Percentiles rank a stretch among this genome's conserved stretches.
These are phyloP conservation scores for Strix aluco DNA, from an alignment of 2,113 vertebrate species.

Conservation along the genomic window DNA sequence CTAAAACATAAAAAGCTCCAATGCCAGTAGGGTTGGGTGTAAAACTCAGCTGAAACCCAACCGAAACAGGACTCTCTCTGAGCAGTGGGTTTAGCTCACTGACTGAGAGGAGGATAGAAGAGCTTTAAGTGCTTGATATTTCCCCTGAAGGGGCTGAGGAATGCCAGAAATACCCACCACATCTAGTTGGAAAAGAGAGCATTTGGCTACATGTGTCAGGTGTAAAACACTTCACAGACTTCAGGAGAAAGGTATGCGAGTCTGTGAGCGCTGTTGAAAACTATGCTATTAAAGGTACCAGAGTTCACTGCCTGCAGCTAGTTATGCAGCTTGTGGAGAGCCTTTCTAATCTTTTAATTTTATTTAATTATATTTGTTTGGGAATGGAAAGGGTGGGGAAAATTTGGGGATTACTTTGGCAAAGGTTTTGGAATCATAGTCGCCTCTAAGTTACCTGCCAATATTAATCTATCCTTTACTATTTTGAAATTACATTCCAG, in stretches of 20 bases:
- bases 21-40: not conserved
- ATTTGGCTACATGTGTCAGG: constrained; percentile 9
- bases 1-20: not conserved
- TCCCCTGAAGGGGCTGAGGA: constrained; percentile 38
- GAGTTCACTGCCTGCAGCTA: constrained; percentile 69
- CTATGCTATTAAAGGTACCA: constrained; percentile 28
- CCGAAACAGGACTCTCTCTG: not conserved
- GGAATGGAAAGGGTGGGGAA: constrained; percentile 21
- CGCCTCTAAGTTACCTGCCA: constrained; percentile 13
- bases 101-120: not conserved
- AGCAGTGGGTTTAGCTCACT: not conserved
- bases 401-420: constrained; percentile 55
- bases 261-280: not conserved
- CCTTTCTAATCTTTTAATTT: constrained; percentile 75
- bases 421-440: constrained; percentile 38
- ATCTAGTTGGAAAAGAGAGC: constrained; percentile 41
- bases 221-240: constrained; percentile 54
- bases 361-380: constrained; percentile 68
- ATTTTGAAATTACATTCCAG: not conserved
- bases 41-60: constrained; percentile 7
- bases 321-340: constrained; percentile 61
- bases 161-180: constrained; percentile 59
- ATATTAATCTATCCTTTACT: constrained; percentile 44
- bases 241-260: constrained; percentile 57
- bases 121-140: not conserved